Evolutionary conservation across 2,797 vertebrate genomes (phyloP), one percentile per base, ranked within the genome.

Genomic region (Odontamblyopus rebecca): DNA sequence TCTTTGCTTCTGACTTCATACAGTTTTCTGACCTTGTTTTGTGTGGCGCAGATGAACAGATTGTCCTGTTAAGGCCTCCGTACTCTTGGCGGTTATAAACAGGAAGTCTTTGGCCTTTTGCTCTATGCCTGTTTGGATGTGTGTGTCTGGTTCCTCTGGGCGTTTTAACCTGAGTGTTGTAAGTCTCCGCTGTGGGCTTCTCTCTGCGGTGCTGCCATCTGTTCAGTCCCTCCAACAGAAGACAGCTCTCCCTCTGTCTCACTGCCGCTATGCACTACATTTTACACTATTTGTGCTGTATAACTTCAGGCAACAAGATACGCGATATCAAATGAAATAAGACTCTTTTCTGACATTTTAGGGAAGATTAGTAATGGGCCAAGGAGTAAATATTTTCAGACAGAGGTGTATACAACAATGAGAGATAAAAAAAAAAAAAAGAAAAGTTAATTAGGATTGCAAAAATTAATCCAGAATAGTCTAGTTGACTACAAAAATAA

Each of bases 131-230:
- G 63, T 70, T 30, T 41, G 64, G 65, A 48, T 27, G n/a, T 53
- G 68, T 62, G 68, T 62, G 53, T 59, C 50, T 6, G 63, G 53
- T 90, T 88, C 80, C 88, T 82, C 66, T 82, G 86, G 82, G 87
- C 87, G 76, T 87, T 89, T 92, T 89, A 93, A 92, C 90, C 92
- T 88, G 89, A 92, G 78, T 85, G 86, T 85, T 89, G 84, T 93
- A 91, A 90, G 85, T 83, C 91, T 90, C 90, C 81, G 59, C 74
- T 87, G 88, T 89, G 89, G 83, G 81, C 77, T 26, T 82, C 80
- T 90, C 84, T 91, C 88, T 85, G 81, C 67, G 50, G 89, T 69
- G 82, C 61, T 73, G 80, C 91, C 92, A 93, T 94, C 93, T 93
- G 92, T 84, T 91, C 78, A 74, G 74, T 57, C 30, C 48, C 80